Evolutionary conservation across 92 coral and sea anemone genomes (phyloP).

Genomic region (Parazoanthus atlanticus): DNA sequence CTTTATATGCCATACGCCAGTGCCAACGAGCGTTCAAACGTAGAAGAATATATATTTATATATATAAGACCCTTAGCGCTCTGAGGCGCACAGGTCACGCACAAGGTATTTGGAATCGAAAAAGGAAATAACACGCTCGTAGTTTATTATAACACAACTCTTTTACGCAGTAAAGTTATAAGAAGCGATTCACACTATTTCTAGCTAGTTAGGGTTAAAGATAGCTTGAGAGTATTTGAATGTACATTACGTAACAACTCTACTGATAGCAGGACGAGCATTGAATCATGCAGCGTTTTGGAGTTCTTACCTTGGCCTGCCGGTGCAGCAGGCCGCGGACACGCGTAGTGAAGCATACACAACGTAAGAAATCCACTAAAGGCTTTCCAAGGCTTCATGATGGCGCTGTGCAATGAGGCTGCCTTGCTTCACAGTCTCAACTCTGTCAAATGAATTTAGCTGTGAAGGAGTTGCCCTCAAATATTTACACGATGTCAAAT

Average conservation of each 20-base stretch:
- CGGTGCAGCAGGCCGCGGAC: neutral
- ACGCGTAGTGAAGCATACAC: neutral
- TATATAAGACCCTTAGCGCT: too few relatives aligned
- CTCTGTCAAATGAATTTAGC: neutral
- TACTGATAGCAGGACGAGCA: neutral
- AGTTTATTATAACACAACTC: too few relatives aligned
- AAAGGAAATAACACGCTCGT: too few relatives aligned
- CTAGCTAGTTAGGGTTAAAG: neutral
- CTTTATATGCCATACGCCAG: neutral
- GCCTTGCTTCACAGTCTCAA: neutral
- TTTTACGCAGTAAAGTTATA: neutral
- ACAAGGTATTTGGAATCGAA: neutral
- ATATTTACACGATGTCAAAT: neutral
- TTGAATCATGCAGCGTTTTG: neutral
- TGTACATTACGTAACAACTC: neutral
- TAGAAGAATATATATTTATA: too few relatives aligned
- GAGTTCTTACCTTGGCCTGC: neutral
- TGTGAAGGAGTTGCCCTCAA: neutral
- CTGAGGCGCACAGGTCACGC: too few relatives aligned
- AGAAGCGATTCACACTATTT: neutral
- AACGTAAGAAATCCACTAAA: neutral
- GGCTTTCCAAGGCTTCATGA: slow-evolving; percentile 11
- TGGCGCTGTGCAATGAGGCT: neutral
- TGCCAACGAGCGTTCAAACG: neutral
- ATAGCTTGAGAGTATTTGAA: neutral